These are phyloP conservation scores for Hirtodrosophila histrioides DNA, from an alignment of 2,888 invertebrate genomes.

Conservation along the genomic window DNA sequence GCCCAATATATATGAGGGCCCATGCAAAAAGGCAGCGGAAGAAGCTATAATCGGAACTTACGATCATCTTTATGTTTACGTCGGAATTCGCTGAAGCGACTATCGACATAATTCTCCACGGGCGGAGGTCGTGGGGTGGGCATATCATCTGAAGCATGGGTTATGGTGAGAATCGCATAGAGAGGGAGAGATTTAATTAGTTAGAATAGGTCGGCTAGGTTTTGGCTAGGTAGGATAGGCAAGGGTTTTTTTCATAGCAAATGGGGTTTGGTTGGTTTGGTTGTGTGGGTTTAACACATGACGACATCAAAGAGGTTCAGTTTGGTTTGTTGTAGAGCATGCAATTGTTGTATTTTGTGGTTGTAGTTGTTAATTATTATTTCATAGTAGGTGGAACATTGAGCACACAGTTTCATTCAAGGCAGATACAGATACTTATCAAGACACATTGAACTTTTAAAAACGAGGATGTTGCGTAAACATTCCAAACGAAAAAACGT, in stretches of 20 bases:
- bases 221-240: constrained; percentile 18
- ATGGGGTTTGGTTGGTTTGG: constrained; percentile 15
- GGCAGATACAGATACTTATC: constrained; percentile 83
- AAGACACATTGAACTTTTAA: constrained; percentile 74
- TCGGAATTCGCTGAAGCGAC: constrained; percentile 85
- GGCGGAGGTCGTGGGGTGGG: constrained; percentile 83
- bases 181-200: constrained; percentile 21
- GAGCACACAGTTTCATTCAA: constrained; percentile 72
- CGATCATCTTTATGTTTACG: constrained; percentile 88
- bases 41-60: constrained; percentile 84
- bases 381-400: constrained; percentile 68
- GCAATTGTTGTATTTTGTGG: constrained; percentile 76
- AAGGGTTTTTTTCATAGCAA: constrained; percentile 20
- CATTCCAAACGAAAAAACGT: constrained; percentile 56
- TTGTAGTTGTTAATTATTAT: constrained; percentile 57
- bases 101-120: constrained; percentile 82
- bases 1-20: constrained; percentile 26
- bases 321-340: constrained; percentile 71
- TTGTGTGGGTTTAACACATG: constrained; percentile 30
- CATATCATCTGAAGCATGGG: constrained; percentile 78
- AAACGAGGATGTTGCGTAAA: constrained; percentile 66
- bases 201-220: constrained; percentile 2
- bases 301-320: constrained; percentile 67
- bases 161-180: constrained; percentile 2
- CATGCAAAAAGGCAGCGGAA: constrained; percentile 45